A percentile compares a stretch with the other conserved stretches of the same genome.
phyloP scores from a whole-genome alignment of 1,140 invertebrate species.

The Zaprionus kolodkinae region DNA sequence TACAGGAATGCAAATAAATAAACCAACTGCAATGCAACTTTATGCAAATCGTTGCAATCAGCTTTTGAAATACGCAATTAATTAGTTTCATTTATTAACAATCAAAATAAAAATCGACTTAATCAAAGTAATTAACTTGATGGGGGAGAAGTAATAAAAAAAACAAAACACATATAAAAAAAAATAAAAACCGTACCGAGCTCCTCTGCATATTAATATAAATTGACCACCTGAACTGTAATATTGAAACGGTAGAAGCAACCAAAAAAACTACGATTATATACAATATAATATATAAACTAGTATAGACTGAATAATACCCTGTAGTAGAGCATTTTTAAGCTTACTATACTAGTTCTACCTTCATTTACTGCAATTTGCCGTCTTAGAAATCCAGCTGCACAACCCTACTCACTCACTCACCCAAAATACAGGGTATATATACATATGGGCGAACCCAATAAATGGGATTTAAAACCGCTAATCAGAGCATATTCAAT shows the following conservation, averaged over 20 bases:
- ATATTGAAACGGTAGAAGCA: conserved; percentile 1
- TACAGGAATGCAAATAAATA: no score
- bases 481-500: conserved; percentile 44
- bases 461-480: conserved; percentile 30
- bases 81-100: conserved; percentile 10
- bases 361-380: neutral
- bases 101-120: conserved; percentile 14
- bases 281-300: neutral
- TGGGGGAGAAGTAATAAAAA: neutral
- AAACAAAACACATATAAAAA: neutral
- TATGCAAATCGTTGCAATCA: conserved; percentile 1
- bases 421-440: neutral
- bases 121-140: conserved; percentile 24
- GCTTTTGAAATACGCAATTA: neutral
- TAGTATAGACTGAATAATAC: neutral
- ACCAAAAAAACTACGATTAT: neutral
- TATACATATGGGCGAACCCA: neutral
- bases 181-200: conserved; percentile 1
- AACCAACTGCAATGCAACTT: no score
- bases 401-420: neutral
- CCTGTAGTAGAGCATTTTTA: neutral
- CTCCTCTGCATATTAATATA: neutral
- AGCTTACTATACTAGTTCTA: neutral
- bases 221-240: neutral
- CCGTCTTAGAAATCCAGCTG: neutral